Base-by-base conservation (phyloP, 2,113 vertebrate species). In the Ahaetulla prasina region DNA sequence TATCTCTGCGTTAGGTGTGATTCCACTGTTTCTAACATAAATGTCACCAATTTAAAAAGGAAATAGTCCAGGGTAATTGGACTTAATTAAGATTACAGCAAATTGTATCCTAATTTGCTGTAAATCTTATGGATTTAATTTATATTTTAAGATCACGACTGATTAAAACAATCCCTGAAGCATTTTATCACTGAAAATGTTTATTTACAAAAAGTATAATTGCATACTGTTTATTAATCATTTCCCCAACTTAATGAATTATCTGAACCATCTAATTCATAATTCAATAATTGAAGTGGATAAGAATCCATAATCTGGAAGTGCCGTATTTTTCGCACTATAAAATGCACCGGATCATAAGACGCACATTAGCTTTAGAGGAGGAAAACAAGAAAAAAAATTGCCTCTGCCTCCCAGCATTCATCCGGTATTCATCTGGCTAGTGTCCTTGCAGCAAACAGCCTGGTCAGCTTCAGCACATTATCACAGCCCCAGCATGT, bases 121-220 rank as follows among this genome's bases (percentile, higher is more conserved):
- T 94, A 25, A 93, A 68, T n/a, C 4, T 68, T 68, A 68, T n/a
- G 4, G 30, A 30, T 92, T 95, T 60, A 10, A 45, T 57, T 47
- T 43, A 57, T 57, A 27, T 27, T 45, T 86, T 52, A 87, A 87
- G 25, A 8, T 39, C 53, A 8, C 53, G 35, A n/a, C 27, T 35
- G 30, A 27, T 39, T 63, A 5, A 91, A 91, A 14, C 27, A 45
- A 23, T 30, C 47, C 20, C 50, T 54, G 23, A 22, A 54, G 25
- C 9, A 35, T 1, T 22, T 55, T 25, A 20, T 39, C 6, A 4
- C 14, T 3, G 3, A 43, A 74, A 43, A 49, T 49, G 47, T 74
- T 89, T 20, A 25, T 11, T 27, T 54, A 35, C 53, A 88, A 11
- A 68, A 57, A 47, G 11, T 63, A 23, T 91, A 50, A 30, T 12